Conservation (phyloP, 2,888 invertebrate species). For the Drosophila atripex region DNA sequence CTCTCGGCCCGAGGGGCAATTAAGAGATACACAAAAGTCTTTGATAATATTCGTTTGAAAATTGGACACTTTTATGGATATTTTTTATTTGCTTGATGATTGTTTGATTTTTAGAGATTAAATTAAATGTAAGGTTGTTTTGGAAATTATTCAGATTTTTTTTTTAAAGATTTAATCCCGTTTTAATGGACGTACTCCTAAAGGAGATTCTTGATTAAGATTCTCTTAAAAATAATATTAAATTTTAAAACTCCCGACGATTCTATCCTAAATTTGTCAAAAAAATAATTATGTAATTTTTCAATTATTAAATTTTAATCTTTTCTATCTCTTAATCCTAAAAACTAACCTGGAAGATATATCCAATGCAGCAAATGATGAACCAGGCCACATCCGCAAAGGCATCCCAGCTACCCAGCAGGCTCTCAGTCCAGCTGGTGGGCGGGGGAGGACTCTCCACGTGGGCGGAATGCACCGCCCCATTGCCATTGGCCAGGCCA, state of each 20-base stretch:
- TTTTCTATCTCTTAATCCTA: not conserved
- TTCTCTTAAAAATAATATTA: no score
- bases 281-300: no score
- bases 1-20: constrained; percentile 3
- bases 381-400: constrained; percentile 81
- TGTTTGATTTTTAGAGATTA: constrained; percentile 4
- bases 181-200: no score
- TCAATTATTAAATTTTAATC: not conserved
- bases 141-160: no score
- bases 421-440: constrained; percentile 45
- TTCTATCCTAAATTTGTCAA: no score
- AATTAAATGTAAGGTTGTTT: not conserved
- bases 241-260: no score
- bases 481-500: constrained; percentile 52
- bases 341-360: constrained; percentile 78
- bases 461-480: constrained; percentile 11
- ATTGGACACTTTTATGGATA: constrained; percentile 25
- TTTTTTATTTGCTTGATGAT: constrained; percentile 14
- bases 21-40: constrained; percentile 22
- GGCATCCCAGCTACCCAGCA: constrained; percentile 75
- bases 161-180: no score
- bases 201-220: no score
- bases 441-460: constrained; percentile 1
- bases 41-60: constrained; percentile 15
- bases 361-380: constrained; percentile 81